phyloP scores from a whole-genome alignment of 30 jellyfish, hydroid and myxozoan genomes.

The Calvadosia cruxmelitensis region DNA sequence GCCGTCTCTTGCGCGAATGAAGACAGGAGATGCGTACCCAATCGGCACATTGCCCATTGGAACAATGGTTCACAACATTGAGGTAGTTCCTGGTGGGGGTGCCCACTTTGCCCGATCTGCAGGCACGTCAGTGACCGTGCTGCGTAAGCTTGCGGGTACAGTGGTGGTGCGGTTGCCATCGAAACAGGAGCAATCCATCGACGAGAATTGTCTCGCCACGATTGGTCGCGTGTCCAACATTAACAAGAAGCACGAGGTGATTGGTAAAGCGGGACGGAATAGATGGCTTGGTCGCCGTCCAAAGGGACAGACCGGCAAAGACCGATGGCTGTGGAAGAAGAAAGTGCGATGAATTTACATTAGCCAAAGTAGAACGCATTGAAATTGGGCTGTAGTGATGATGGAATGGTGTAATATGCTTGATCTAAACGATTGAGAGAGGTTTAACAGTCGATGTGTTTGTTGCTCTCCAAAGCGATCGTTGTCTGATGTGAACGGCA shows the following conservation, averaged over 20 bases:
- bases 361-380: too few relatives aligned
- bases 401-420: too few relatives aligned
- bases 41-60: slow-evolving; percentile 75
- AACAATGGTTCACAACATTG: slow-evolving; percentile 78
- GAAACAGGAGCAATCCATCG: slow-evolving; percentile 35
- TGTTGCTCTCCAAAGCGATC: too few relatives aligned
- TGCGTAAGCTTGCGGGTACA: slow-evolving; percentile 31
- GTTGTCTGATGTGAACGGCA: too few relatives aligned
- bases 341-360: slow-evolving; percentile 28
- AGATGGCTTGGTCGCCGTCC: slow-evolving; percentile 96
- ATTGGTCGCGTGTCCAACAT: slow-evolving; percentile 83
- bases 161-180: slow-evolving; percentile 38
- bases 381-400: too few relatives aligned
- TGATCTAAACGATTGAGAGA: too few relatives aligned
- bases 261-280: slow-evolving; percentile 98
- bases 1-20: slow-evolving; percentile 49
- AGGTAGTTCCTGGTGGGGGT: slow-evolving; percentile 84
- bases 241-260: slow-evolving; percentile 51
- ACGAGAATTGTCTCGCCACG: slow-evolving; percentile 66
- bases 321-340: slow-evolving; percentile 82
- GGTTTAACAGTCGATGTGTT: too few relatives aligned
- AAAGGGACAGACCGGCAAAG: slow-evolving; percentile 93
- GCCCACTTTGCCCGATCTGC: slow-evolving; percentile 75
- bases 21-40: slow-evolving; percentile 97
- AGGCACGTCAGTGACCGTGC: slow-evolving; percentile 71